A percentile compares a stretch with the other conserved stretches of the same genome.
phyloP scores from a whole-genome alignment of 2,113 vertebrate genomes.

The Archilochus colubris region DNA sequence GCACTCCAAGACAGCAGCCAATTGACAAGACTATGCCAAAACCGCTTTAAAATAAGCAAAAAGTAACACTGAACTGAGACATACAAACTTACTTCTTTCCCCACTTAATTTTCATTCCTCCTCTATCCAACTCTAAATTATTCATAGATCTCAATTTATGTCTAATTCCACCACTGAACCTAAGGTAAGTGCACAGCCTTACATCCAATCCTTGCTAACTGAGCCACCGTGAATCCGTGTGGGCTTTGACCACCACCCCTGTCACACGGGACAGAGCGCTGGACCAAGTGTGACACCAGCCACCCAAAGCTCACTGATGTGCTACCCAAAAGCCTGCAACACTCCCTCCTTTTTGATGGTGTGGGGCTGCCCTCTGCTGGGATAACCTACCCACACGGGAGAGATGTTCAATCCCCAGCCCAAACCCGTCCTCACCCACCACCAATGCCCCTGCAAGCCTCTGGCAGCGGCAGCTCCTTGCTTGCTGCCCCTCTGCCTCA shows the following conservation, averaged over 20 bases:
- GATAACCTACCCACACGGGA: fast-evolving
- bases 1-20: background rate
- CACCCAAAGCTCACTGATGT: background rate
- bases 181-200: background rate
- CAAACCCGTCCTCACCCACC: background rate
- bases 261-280: background rate
- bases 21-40: background rate
- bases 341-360: background rate
- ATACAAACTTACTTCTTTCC: background rate
- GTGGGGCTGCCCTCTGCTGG: constrained; percentile 66
- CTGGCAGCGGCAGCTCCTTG: background rate
- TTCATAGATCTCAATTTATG: constrained; percentile 43
- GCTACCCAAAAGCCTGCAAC: background rate
- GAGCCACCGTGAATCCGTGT: background rate
- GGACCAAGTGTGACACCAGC: no score
- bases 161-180: constrained; percentile 6
- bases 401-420: background rate
- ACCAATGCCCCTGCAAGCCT: background rate
- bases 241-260: background rate
- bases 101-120: constrained; percentile 3
- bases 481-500: background rate
- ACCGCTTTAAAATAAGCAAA: background rate
- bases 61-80: background rate
- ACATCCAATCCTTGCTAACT: background rate
- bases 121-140: background rate